Evolutionary conservation across 2,113 vertebrate genomes (phyloP).

Genomic region (Antigone vipio): DNA sequence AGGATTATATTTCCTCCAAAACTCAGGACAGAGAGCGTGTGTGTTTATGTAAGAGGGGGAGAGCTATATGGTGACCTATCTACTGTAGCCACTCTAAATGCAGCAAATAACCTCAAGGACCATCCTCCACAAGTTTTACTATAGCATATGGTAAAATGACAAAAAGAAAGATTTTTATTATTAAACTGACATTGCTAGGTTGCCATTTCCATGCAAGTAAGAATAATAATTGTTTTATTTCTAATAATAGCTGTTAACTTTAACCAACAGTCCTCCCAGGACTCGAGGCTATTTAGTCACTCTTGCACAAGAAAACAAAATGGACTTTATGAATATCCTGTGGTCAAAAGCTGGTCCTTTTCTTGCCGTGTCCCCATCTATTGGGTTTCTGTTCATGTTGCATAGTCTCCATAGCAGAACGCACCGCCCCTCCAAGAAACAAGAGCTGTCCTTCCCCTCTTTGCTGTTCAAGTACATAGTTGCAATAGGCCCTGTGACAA

Average conservation of each 20-base stretch:
- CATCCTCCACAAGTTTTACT: not conserved
- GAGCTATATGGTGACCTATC: not conserved
- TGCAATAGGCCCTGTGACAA: not conserved
- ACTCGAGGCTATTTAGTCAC: not conserved
- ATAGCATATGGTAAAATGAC: not conserved
- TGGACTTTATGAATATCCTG: not conserved
- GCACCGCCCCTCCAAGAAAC: not conserved
- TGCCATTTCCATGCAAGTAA: not conserved
- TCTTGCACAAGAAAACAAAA: not conserved
- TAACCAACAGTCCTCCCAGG: not conserved
- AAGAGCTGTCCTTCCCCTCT: not conserved
- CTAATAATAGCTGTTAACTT: not conserved
- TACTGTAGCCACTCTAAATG: not conserved
- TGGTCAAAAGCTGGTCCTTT: not conserved
- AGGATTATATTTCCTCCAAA: not conserved
- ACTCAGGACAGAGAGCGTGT: not conserved
- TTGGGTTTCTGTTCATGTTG: not conserved
- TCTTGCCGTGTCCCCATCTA: not conserved
- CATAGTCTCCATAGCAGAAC: accelerated
- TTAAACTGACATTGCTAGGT: not conserved
- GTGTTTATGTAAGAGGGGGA: not conserved
- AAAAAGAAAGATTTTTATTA: not conserved
- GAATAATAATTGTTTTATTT: not conserved
- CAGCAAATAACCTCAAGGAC: not conserved
- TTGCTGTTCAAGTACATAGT: accelerated